Conservation (phyloP, 2,113 vertebrate genomes). For the Struthio camelus region DNA sequence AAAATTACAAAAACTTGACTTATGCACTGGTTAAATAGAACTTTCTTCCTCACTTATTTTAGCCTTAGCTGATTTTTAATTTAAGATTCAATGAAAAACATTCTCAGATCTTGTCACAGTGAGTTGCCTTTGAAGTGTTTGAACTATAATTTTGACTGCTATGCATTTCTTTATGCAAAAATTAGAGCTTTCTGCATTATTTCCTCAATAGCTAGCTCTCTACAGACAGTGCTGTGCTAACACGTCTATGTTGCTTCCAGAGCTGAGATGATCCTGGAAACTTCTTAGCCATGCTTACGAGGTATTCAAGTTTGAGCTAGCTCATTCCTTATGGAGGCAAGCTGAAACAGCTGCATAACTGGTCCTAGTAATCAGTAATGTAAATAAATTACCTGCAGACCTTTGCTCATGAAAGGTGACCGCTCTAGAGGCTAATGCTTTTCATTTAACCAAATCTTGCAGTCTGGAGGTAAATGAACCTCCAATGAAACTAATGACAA, state of each 20-base stretch:
- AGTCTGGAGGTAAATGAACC: not conserved
- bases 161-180: not conserved
- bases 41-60: not conserved
- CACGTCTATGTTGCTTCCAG: not conserved
- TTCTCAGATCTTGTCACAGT: not conserved
- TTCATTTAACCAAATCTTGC: not conserved
- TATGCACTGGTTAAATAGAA: not conserved
- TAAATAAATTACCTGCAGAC: not conserved
- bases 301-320: not conserved
- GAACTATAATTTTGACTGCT: not conserved
- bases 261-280: not conserved
- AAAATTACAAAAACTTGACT: not conserved
- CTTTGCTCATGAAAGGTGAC: not conserved
- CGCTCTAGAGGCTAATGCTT: not conserved
- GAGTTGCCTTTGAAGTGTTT: not conserved
- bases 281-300: not conserved
- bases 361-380: not conserved
- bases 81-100: not conserved
- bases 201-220: not conserved
- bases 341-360: not conserved
- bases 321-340: not conserved
- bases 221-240: not conserved
- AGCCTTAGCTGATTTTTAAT: not conserved
- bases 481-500: not conserved
- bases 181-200: not conserved